phyloP scores from a whole-genome alignment of 2,113 vertebrate species.

The Galemys pyrenaicus region DNA sequence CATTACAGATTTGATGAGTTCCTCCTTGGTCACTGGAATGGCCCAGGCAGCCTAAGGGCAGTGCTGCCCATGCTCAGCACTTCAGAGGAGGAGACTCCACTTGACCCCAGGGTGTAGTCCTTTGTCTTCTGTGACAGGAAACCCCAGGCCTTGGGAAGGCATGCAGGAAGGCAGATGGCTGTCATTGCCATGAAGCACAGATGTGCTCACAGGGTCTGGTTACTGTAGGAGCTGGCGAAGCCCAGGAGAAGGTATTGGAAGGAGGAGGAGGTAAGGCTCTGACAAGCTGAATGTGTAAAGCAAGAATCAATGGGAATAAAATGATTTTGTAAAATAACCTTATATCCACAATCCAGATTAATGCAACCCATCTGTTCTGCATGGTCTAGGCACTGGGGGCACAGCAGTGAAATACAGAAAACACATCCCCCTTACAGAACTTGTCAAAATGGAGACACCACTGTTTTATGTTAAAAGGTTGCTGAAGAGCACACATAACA shows the following conservation, averaged over 20 bases:
- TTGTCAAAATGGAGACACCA: background rate
- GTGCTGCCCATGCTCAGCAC: background rate
- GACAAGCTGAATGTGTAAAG: background rate
- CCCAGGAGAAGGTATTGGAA: background rate
- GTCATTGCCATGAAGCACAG: rapidly evolving
- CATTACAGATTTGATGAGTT: background rate
- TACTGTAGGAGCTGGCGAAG: background rate
- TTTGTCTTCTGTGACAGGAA: background rate
- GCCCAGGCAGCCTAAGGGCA: no score
- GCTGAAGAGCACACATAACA: background rate
- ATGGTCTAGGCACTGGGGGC: background rate
- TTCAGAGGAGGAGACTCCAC: background rate
- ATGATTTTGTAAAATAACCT: background rate
- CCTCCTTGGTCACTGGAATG: background rate
- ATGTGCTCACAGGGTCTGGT: background rate
- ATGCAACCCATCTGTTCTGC: background rate
- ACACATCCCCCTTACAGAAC: background rate
- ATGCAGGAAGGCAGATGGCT: background rate
- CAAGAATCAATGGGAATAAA: background rate
- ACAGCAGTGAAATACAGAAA: background rate
- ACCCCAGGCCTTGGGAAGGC: background rate
- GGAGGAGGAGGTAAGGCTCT: background rate
- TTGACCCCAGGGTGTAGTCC: background rate
- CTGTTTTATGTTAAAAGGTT: background rate
- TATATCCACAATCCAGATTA: background rate